phyloP scores from a whole-genome alignment of 2,888 invertebrate species.

The Ochropleura leucogaster region DNA sequence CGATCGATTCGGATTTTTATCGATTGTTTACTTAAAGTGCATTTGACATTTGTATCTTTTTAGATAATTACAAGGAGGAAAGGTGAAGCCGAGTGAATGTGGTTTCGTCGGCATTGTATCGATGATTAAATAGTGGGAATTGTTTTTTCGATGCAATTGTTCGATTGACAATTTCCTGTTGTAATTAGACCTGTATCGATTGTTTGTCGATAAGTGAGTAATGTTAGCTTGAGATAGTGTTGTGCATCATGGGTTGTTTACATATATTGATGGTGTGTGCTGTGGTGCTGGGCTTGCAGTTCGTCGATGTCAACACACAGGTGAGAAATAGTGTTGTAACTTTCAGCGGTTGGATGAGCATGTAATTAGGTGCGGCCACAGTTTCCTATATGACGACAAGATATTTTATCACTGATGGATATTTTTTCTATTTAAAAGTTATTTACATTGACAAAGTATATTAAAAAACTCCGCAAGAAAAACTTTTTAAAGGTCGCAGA shows the following conservation, averaged over 20 bases:
- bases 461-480: background rate
- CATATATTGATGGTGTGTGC: conserved; percentile 75
- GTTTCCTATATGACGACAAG: background rate
- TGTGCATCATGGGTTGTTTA: conserved; percentile 75
- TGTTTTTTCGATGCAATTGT: conserved; percentile 57
- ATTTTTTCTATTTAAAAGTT: background rate
- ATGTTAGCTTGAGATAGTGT: conserved; percentile 67
- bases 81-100: conserved; percentile 65
- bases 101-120: conserved; percentile 59
- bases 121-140: conserved; percentile 60
- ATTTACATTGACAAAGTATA: background rate
- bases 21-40: conserved; percentile 42
- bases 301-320: conserved; percentile 71
- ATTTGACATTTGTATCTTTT: conserved; percentile 55
- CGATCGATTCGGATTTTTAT: conserved; percentile 38
- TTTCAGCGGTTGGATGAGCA: conserved; percentile 27
- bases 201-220: conserved; percentile 56
- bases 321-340: conserved; percentile 67
- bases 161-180: conserved; percentile 51
- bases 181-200: conserved; percentile 52
- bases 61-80: conserved; percentile 58
- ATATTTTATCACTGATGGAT: conserved; percentile 1
- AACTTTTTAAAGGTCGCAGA: background rate
- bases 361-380: conserved; percentile 1
- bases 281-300: conserved; percentile 70